These are phyloP conservation scores for Parus major DNA, from an alignment of 2,113 vertebrate species.

Conservation along the genomic window DNA sequence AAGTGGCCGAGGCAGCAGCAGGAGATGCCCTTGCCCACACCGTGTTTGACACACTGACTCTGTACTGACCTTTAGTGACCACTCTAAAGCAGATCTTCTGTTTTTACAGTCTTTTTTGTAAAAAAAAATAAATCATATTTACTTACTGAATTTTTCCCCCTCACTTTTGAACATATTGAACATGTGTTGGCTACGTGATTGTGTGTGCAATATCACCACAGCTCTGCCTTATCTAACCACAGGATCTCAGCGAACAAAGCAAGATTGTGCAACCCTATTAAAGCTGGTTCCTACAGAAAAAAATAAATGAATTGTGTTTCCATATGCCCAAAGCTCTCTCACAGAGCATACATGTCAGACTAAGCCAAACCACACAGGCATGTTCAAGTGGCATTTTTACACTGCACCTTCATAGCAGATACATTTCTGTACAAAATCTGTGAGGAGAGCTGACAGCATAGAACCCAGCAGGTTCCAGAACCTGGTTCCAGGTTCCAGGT, in stretches of 20 bases:
- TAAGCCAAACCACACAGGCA: neutral
- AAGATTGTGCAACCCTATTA: neutral
- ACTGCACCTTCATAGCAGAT: neutral
- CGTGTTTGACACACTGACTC: neutral
- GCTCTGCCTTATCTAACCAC: neutral
- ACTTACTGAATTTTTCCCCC: neutral
- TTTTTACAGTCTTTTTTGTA: neutral
- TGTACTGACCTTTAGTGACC: neutral
- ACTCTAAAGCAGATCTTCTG: neutral
- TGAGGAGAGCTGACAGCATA: neutral
- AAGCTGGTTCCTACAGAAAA: neutral
- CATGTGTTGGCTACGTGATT: neutral
- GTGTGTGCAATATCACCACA: neutral
- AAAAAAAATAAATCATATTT: neutral
- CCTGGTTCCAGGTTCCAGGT: too few relatives aligned
- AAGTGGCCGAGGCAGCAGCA: neutral
- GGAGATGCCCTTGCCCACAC: neutral
- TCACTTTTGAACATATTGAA: neutral
- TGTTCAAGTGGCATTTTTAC: neutral
- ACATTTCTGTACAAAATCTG: neutral
- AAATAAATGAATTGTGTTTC: neutral
- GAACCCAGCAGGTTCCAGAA: neutral
- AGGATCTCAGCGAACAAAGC: neutral
- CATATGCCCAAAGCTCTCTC: neutral
- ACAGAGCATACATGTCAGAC: rapidly evolving